phyloP scores from a whole-genome alignment of 2,888 invertebrate genomes.

The Erynnis tages region DNA sequence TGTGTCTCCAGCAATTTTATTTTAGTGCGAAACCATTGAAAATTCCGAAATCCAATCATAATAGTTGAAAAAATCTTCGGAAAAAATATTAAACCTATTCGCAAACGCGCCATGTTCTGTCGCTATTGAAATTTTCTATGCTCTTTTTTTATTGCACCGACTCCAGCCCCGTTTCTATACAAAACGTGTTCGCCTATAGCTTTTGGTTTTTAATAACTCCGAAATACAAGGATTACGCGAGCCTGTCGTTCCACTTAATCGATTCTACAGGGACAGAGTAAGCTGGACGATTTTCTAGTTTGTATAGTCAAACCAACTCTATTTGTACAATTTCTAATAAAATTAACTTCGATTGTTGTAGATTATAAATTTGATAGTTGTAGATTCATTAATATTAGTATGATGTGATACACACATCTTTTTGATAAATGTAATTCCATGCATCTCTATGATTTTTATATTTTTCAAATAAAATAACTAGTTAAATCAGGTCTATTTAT shows the following conservation, averaged over 20 bases:
- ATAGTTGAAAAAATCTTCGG: slow-evolving; percentile 22
- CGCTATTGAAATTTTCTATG: slow-evolving; percentile 26
- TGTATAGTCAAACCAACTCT: not conserved
- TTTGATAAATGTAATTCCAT: too few species aligned
- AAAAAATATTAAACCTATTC: slow-evolving; percentile 27
- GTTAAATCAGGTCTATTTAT: too few species aligned
- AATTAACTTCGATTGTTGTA: too few species aligned
- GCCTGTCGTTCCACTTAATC: slow-evolving; percentile 8
- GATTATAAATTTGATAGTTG: too few species aligned
- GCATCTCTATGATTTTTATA: too few species aligned
- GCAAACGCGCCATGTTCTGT: slow-evolving; percentile 26
- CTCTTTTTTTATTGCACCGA: slow-evolving; percentile 25
- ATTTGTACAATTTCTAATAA: too few species aligned
- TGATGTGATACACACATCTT: too few species aligned
- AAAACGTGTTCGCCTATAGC: slow-evolving; percentile 26
- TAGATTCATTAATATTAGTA: too few species aligned
- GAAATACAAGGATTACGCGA: slow-evolving; percentile 23
- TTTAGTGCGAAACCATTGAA: too few species aligned
- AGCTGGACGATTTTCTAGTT: not conserved
- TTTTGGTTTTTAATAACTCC: slow-evolving; percentile 27
- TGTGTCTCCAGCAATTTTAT: not conserved
- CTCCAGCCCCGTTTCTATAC: slow-evolving; percentile 21
- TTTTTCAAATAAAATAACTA: too few species aligned
- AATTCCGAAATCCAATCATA: slow-evolving; percentile 13
- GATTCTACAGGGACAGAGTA: slow-evolving; percentile 42